Base-by-base conservation (phyloP, 1,140 invertebrate species). In the Prorops nasuta region DNA sequence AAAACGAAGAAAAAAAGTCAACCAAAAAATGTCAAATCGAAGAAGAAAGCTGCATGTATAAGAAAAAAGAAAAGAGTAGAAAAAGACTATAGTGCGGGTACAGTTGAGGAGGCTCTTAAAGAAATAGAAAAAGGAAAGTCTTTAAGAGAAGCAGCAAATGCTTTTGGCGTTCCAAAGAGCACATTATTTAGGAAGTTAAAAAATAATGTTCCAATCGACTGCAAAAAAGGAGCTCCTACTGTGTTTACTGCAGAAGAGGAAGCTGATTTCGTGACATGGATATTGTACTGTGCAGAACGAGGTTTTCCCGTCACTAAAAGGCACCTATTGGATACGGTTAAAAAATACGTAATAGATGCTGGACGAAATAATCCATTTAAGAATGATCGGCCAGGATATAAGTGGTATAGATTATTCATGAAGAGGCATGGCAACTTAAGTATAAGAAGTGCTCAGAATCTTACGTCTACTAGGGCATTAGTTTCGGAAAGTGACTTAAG, bases 381-480 rank as follows among this genome's bases (percentile, higher is more conserved):
- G 18, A 15, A 54, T 14, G 31, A 54, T 39, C 28, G 42, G 39
- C 61, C 58, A 36, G 49, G 54, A 16, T 38, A 51, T 22, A 42
- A 52, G 31, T 62, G 64, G 64, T 64, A 45, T 43, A 18, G 61
- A 6, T 45, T 21, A 28, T 69, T 67, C 49, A 41, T 56, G 38
- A 40, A 39, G 15, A 21, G 59, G 41, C 60, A 62, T 34, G 44
- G 45, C n/a, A 42, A 56, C 44, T 37, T 69, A 22, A 31, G 44
- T 9, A 32, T 58, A 44, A 63, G 54, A 50, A 53, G 37, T 22
- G 46, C 64, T 22, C 46, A 71, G 59, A 61, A 62, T 53, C 46
- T 74, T 22, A 63, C 44, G 14, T 34, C 19, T 3, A 40, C 45
- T 31, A 22, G 52, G 51, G 54, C 54, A 20, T 19, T 36, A n/a